Base-by-base conservation (phyloP, 2,888 invertebrate genomes). In the Steromphala cineraria region DNA sequence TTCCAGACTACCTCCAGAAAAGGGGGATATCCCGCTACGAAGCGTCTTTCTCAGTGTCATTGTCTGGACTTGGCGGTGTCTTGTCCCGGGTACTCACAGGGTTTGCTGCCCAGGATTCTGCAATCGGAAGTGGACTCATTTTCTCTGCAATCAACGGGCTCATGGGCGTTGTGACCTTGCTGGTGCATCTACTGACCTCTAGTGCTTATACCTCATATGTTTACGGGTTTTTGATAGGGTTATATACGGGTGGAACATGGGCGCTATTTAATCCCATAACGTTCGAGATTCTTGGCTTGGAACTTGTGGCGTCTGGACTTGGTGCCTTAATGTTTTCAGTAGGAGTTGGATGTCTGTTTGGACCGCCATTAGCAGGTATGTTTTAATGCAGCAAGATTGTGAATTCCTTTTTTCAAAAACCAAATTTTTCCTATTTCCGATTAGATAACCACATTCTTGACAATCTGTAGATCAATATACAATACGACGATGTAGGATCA, bases 221-320 rank as follows among this genome's bases (percentile, higher is more conserved):
- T 10, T 75, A 75, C 52, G 75, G 75, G 19, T 53, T 75, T 21
- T 24, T 75, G 2, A 13, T 75, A 52, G 75, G 75, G 13, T 24
- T 75, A 21, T 75, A 75, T 52, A 75, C 53, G n/a, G 75, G 75
- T 75, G 52, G 75, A 19, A 28, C 24, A 19, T 75, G 75, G 75
- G 75, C 53, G 0, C 53, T 75, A 13, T 75, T 53, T 17, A 53
- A 53, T 15, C 75, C 75, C 0, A 53, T 53, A 13, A 53, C 75
- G 17, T 53, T 21, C 21, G 53, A 53, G 24, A 53, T 75, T 28
- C 75, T 75, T 28, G 75, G 75, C 8, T 8, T 75, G 53, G 75
- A 75, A 52, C 52, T 21, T 7, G 17, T 75, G 52, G 53, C 52
- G 15, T 36, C 75, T 24, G 75, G 75, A 7, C 52, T 53, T 28